Conservation (phyloP, 2,113 vertebrate species). For the Heliornis fulica region DNA sequence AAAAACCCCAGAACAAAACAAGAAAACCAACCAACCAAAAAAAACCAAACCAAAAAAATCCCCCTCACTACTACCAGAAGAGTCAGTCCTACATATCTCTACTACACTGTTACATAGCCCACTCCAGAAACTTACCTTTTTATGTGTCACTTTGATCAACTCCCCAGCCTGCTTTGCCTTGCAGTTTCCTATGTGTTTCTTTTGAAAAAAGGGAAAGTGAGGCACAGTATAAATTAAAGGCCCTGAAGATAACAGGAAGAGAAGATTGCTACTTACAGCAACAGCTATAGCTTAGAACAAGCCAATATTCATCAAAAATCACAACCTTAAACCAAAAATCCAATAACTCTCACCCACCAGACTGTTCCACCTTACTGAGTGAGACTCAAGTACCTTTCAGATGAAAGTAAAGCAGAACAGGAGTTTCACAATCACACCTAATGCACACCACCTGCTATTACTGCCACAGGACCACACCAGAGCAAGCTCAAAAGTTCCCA, state of each 20-base stretch:
- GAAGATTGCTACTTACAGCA: neutral
- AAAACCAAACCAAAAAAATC: too few relatives aligned
- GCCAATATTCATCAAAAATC: neutral
- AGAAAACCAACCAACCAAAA: too few relatives aligned
- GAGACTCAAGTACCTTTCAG: neutral
- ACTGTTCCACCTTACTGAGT: neutral
- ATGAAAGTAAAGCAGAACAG: neutral
- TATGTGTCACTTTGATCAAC: neutral
- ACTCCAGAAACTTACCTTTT: neutral
- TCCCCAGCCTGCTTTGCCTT: neutral
- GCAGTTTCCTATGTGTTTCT: neutral
- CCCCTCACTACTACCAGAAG: neutral
- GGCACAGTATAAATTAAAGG: neutral
- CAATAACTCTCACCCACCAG: neutral
- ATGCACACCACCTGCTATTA: fast-evolving
- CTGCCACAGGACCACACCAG: neutral
- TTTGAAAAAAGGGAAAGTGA: neutral
- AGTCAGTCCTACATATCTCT: neutral
- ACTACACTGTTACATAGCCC: neutral
- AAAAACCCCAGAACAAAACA: too few relatives aligned
- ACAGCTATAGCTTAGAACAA: neutral
- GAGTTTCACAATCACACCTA: neutral
- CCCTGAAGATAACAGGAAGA: neutral
- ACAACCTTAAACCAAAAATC: neutral
- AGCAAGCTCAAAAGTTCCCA: neutral